Conservation (phyloP, 2,113 vertebrate genomes). For the Scartelaos histophorus region DNA sequence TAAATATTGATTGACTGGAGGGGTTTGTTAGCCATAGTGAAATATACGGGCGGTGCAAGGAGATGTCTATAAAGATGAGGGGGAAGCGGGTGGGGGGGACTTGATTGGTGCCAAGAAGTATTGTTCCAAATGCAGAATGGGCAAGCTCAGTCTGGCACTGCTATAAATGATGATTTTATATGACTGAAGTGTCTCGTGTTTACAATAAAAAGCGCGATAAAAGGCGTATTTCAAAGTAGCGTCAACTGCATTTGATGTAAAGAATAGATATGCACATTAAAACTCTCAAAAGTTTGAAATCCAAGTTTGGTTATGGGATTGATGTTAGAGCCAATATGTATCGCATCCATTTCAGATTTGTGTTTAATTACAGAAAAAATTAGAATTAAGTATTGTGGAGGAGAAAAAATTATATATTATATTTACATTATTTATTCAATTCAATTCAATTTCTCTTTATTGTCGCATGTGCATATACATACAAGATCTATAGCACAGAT, state of each 20-base stretch:
- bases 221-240: neutral
- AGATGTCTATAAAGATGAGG: slow-evolving; percentile 40
- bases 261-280: neutral
- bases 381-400: too few relatives aligned
- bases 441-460: too few relatives aligned
- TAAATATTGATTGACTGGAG: slow-evolving; percentile 76
- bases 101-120: slow-evolving; percentile 34
- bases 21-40: slow-evolving; percentile 67
- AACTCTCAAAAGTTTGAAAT: neutral
- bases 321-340: neutral
- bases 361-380: too few relatives aligned
- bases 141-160: slow-evolving; percentile 24
- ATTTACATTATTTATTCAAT: too few relatives aligned
- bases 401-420: too few relatives aligned
- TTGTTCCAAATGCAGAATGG: slow-evolving; percentile 54
- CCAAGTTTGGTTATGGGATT: neutral
- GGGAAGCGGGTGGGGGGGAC: slow-evolving; percentile 19
- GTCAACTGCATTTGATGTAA: neutral
- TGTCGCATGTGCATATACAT: too few relatives aligned
- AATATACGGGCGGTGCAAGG: slow-evolving; percentile 46
- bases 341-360: neutral
- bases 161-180: slow-evolving; percentile 45
- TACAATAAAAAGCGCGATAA: slow-evolving; percentile 17
- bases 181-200: slow-evolving; percentile 44
- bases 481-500: too few relatives aligned